Evolutionary conservation across 1,140 invertebrate genomes (phyloP), one percentile per base, ranked within the genome.

Genomic region (Euschistus heros): DNA sequence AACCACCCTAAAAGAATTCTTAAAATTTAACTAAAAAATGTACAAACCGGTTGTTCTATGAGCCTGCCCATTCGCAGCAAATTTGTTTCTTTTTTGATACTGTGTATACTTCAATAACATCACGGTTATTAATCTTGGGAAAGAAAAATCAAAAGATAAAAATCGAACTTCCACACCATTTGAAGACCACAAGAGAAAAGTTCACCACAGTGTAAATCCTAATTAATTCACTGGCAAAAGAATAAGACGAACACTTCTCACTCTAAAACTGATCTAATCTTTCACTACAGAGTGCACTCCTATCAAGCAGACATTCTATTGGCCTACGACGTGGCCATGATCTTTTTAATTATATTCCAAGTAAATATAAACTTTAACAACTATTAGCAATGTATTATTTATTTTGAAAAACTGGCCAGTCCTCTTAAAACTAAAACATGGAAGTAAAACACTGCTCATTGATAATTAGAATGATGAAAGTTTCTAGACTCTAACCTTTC

Each of bases 81-180:
- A 20, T 55, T 64, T 67, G 18, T 33, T 67, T 42, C 66, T 30
- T 44, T 67, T 67, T 37, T 63, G 66, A 15, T 50, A 62, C 60
- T 67, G 66, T 26, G 52, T 60, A 44, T 67, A 67, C 27, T 67
- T 67, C 46, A 67, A 64, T 54, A 67, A 64, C 66, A 67, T 67
- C 22, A 50, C 47, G n/a, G 22, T 20, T 6, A 17, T 50, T 22
- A 50, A 50, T 10, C 33, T 42, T 37, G 42, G 33, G 8, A 24
- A 47, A 18, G 2, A 47, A 14, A 24, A 62, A 50, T 50, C 6
- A 50, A 18, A 50, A 2, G n/a, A 50, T 18, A 14, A 20, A 50
- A 18, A 2, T 6, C n/a, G n/a, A 50, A 20, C n/a, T 50, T 20
- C 5, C 10, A 50, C 47, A 20, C 22, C 47, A 50, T 50, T 50